Evolutionary conservation across 2,797 vertebrate genomes (phyloP).

Genomic region (Vultur gryphus): DNA sequence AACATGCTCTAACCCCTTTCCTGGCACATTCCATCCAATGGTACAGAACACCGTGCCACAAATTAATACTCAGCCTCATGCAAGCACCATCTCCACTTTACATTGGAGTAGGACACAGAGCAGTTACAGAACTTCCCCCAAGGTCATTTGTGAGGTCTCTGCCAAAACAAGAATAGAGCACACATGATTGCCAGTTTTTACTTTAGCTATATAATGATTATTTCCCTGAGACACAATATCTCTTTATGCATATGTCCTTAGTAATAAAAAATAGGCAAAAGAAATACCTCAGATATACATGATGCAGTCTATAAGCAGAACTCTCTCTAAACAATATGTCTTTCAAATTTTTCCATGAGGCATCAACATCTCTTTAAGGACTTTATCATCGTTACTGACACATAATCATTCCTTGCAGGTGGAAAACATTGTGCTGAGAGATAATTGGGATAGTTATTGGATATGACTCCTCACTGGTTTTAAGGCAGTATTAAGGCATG

Average conservation of each 20-base stretch:
- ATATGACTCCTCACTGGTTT: constrained; percentile 67
- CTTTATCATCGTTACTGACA: constrained; percentile 66
- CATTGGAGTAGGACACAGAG: background rate
- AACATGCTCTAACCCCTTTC: background rate
- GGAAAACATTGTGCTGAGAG: constrained; percentile 66
- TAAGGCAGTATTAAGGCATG: constrained; percentile 62
- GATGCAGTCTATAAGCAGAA: constrained; percentile 36
- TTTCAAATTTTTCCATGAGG: constrained; percentile 47
- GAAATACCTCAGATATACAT: constrained; percentile 33
- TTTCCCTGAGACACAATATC: constrained; percentile 10
- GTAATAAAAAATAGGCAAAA: constrained; percentile 56
- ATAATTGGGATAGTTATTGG: constrained; percentile 73
- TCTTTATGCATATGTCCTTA: constrained; percentile 47
- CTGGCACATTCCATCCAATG: background rate
- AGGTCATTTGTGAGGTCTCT: constrained; percentile 28
- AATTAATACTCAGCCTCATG: background rate
- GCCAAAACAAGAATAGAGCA: constrained; percentile 17
- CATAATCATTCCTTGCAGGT: constrained; percentile 68
- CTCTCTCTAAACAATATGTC: constrained; percentile 40
- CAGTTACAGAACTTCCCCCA: constrained; percentile 15
- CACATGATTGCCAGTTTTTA: constrained; percentile 2
- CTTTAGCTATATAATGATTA: constrained; percentile 32
- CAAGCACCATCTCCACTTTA: background rate
- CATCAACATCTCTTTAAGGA: constrained; percentile 65
- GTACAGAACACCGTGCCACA: background rate